These are phyloP conservation scores for Alviniconcha strummeri DNA, from an alignment of 2,888 invertebrate genomes.

Conservation along the genomic window DNA sequence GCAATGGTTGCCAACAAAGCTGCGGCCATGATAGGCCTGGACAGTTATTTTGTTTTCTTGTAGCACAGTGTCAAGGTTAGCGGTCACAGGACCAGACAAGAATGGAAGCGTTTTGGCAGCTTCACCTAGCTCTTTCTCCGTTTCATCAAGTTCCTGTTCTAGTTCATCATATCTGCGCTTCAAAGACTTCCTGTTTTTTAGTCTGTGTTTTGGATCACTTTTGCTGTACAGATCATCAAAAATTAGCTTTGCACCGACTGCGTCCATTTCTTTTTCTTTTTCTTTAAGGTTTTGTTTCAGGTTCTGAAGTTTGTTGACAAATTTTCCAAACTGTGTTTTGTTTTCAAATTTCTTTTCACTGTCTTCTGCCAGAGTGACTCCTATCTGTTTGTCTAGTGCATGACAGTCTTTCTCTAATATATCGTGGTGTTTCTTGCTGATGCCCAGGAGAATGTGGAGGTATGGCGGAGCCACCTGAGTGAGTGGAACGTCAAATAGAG, in stretches of 20 bases:
- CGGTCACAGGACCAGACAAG: not conserved
- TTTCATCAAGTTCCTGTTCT: too few species aligned
- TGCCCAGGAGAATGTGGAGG: conserved; percentile 17
- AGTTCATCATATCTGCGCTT: too few species aligned
- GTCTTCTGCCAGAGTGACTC: too few species aligned
- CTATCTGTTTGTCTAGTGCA: not conserved
- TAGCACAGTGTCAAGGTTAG: not conserved
- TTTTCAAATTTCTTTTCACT: too few species aligned
- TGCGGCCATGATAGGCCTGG: conserved; percentile 10
- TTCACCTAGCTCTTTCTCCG: too few species aligned
- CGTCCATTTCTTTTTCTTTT: too few species aligned
- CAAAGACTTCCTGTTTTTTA: too few species aligned
- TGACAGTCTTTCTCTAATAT: conserved; percentile 6
- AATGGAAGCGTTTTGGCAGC: not conserved
- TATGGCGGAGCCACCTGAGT: conserved; percentile 3
- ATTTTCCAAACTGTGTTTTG: not conserved
- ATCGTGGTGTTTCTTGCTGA: conserved; percentile 11
- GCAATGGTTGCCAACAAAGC: not conserved
- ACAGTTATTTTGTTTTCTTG: not conserved
- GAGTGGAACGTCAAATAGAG: conserved; percentile 1
- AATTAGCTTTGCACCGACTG: too few species aligned
- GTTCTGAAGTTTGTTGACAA: too few species aligned
- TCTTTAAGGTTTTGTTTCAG: too few species aligned
- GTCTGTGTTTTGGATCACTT: too few species aligned
- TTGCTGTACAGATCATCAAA: too few species aligned